A percentile compares a stretch with the other conserved stretches of the same genome.
phyloP scores from a whole-genome alignment of 2,888 invertebrate species.

The Hermaeophaga mercurialis region DNA sequence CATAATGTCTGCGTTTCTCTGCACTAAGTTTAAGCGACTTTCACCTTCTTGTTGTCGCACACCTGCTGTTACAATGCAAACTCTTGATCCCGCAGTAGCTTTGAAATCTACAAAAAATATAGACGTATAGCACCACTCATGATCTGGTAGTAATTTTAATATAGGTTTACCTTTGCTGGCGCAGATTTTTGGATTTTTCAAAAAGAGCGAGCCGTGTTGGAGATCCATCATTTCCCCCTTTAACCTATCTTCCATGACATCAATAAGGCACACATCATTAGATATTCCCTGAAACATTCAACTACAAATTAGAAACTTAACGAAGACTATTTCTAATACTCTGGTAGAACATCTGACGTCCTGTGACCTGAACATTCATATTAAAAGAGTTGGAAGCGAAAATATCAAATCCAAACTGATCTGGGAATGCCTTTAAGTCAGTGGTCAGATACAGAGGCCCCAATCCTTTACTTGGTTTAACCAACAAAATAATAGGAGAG shows the following conservation, averaged over 20 bases:
- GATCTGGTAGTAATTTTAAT: too few relatives aligned
- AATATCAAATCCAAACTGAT: too few relatives aligned
- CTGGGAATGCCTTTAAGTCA: too few relatives aligned
- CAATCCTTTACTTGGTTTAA: too few relatives aligned
- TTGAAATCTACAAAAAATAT: conserved; percentile 67
- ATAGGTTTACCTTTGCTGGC: conserved; percentile 66
- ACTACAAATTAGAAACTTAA: too few relatives aligned
- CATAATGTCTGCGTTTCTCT: conserved; percentile 88
- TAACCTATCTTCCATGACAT: conserved; percentile 81
- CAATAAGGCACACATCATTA: conserved; percentile 81
- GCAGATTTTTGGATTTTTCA: conserved; percentile 78
- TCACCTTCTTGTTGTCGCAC: conserved; percentile 91
- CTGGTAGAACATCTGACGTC: too few relatives aligned
- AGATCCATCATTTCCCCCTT: conserved; percentile 90
- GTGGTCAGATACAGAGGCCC: too few relatives aligned
- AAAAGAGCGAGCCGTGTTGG: conserved; percentile 85
- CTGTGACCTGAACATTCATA: too few relatives aligned
- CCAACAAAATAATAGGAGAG: too few relatives aligned
- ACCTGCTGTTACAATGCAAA: conserved; percentile 92
- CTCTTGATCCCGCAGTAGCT: conserved; percentile 76
- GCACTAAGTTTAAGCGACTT: conserved; percentile 83
- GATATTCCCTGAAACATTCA: conserved; percentile 67
- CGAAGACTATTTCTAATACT: too few relatives aligned
- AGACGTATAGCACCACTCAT: neutral
- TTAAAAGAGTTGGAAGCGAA: too few relatives aligned